Percentiles rank a stretch among this genome's conserved stretches.
phyloP scores from a whole-genome alignment of 2,888 invertebrate species.

The Melieria omissa region DNA sequence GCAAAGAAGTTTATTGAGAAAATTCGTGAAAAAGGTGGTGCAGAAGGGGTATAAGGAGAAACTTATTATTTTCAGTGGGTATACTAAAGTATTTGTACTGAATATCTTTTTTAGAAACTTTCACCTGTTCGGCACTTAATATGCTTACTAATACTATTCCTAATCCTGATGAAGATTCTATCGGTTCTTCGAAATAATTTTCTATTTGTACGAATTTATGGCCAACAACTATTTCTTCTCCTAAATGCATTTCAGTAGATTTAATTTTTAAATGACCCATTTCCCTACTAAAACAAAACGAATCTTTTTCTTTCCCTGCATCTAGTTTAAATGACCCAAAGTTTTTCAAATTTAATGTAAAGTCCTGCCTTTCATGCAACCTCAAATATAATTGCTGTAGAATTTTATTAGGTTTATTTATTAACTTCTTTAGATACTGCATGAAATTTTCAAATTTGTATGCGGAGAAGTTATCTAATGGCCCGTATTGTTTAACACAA shows the following conservation, averaged over 20 bases:
- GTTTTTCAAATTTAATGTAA: no score
- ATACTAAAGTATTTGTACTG: slow-evolving; percentile 8
- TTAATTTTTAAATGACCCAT: not conserved
- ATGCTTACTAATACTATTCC: not conserved
- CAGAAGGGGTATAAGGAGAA: slow-evolving; percentile 3
- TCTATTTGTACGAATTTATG: not conserved
- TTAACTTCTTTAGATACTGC: no score
- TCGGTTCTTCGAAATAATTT: not conserved
- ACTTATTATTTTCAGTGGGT: not conserved
- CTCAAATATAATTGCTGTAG: no score
- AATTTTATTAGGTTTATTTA: no score
- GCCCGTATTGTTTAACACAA: not conserved
- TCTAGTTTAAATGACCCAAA: not conserved
- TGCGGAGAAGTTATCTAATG: not conserved
- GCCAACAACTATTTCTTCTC: not conserved
- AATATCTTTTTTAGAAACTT: not conserved
- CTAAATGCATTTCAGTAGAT: not conserved
- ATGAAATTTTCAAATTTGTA: no score
- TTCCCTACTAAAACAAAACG: slow-evolving; percentile 1
- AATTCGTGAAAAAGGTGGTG: not conserved
- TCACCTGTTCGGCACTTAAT: not conserved
- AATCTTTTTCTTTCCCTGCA: slow-evolving; percentile 1
- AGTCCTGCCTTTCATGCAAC: no score
- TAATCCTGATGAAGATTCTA: not conserved
- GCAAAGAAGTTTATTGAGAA: no score